Percentiles rank a stretch among this genome's conserved stretches.
Conservation (phyloP, 2,113 vertebrate genomes). For the Dascyllus trimaculatus region DNA sequence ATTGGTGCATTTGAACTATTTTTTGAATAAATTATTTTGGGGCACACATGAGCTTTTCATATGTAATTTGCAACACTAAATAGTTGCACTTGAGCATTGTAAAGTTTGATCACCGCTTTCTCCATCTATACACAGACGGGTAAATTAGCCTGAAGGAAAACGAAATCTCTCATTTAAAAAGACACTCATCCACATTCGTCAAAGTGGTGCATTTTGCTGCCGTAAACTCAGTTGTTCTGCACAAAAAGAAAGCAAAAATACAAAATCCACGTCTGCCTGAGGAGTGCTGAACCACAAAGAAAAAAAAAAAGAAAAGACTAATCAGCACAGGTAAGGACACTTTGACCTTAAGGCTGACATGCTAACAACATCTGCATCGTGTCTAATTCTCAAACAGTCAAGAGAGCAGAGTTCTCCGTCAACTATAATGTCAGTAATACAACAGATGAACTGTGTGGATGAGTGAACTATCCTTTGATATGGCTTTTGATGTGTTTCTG, state of each 20-base stretch:
- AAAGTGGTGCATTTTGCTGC: constrained; percentile 23
- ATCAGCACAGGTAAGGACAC: constrained; percentile 33
- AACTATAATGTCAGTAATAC: constrained; percentile 1
- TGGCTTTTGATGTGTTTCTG: constrained; percentile 44
- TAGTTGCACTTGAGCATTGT: not conserved
- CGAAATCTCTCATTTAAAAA: constrained; percentile 10
- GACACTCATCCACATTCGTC: not conserved
- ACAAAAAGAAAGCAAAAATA: constrained; percentile 4
- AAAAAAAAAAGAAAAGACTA: not conserved
- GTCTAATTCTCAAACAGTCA: constrained; percentile 14
- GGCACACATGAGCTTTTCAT: not conserved
- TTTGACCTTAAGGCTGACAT: constrained; percentile 44
- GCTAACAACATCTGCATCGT: not conserved
- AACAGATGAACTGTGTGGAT: not conserved
- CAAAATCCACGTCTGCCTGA: constrained; percentile 48
- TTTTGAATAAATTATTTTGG: constrained; percentile 21
- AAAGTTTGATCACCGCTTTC: not conserved
- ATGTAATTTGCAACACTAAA: constrained; percentile 6
- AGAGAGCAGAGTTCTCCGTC: not conserved
- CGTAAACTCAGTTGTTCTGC: constrained; percentile 57
- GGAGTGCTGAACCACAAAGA: constrained; percentile 47
- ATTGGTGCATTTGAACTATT: constrained; percentile 10
- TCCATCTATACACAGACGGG: not conserved
- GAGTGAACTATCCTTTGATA: constrained; percentile 2
- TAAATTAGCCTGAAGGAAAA: not conserved